Base-by-base conservation (phyloP, 2,888 invertebrate genomes). In the Crematogaster levior region DNA sequence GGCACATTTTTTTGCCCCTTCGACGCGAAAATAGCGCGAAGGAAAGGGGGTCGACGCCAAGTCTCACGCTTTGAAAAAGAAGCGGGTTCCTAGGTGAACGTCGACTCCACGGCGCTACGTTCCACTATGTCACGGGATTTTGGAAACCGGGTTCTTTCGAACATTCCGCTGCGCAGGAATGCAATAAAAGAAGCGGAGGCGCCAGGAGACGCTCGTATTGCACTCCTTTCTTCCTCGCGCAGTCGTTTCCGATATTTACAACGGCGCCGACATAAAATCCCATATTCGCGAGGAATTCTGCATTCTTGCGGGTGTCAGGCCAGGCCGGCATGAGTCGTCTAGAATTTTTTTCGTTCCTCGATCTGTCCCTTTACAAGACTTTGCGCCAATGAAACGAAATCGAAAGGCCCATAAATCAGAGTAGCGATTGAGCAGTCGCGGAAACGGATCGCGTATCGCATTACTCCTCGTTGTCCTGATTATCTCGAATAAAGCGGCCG, bases 1-100 rank as follows among this genome's bases (percentile, higher is more conserved):
- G 27, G 51, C 30, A 53, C 80, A 65, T 60, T 37, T 56, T 70
- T 53, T 46, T 24, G 24, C 27, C 24, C 18, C 30, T 79, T 65
- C 56, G 70, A 63, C 30, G 58, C 40, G 58, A 61, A 84, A 81
- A 83, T 68, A 82, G 18, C 81, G 73, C 53, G 68, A 79, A 73
- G 37, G 40, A 83, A 63, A 61, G 60, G 21, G 61, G 34, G 43
- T 56, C 51, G 30, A 5, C 27, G 24, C 34, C n/a, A 24, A 68
- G 77, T 89, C 24, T 48, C 46, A 43, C 58, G 80, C 60, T 66
- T 73, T 58, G 58, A 56, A 56, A 56, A 6, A 63, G 53, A 82
- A 48, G 51, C 46, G 70, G 48, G 5, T 21, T 9, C 53, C 65
- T 68, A 63, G 37, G 65, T 10, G 65, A 75, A 15, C 51, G 37